Conservation (phyloP, 1,140 invertebrate species). For the Leguminivora glycinivorella region DNA sequence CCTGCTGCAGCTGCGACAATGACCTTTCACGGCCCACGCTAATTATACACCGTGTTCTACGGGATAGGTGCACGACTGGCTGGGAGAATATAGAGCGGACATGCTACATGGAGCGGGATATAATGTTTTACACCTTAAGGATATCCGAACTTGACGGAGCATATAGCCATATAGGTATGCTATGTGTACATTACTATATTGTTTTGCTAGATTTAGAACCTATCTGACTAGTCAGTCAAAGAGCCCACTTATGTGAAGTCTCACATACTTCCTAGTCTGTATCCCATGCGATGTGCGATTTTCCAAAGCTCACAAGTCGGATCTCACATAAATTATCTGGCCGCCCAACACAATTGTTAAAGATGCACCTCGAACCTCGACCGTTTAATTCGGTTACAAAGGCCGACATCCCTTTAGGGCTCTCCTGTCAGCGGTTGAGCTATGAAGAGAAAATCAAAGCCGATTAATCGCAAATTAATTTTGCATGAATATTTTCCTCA, state of each 20-base stretch:
- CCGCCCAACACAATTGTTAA: neutral
- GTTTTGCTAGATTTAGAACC: too few relatives aligned
- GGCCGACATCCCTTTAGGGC: neutral
- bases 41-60: constrained; percentile 68
- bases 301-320: neutral
- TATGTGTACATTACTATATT: too few relatives aligned
- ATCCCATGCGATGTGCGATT: too few relatives aligned
- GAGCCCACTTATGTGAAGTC: too few relatives aligned
- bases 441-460: neutral
- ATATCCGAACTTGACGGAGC: neutral
- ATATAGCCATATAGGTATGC: too few relatives aligned
- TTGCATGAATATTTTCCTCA: neutral
- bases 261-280: too few relatives aligned
- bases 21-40: constrained; percentile 75
- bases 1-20: constrained; percentile 67
- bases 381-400: neutral
- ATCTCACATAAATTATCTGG: neutral
- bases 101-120: neutral
- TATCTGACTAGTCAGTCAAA: too few relatives aligned
- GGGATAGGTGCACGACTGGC: constrained; percentile 58
- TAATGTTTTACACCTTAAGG: neutral
- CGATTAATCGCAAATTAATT: neutral
- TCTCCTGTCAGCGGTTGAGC: neutral
- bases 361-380: neutral
- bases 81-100: constrained; percentile 44